A percentile compares a stretch with the other conserved stretches of the same genome.
Evolutionary conservation across 1,140 invertebrate genomes (phyloP).

Genomic region (Agrypnia vestita): DNA sequence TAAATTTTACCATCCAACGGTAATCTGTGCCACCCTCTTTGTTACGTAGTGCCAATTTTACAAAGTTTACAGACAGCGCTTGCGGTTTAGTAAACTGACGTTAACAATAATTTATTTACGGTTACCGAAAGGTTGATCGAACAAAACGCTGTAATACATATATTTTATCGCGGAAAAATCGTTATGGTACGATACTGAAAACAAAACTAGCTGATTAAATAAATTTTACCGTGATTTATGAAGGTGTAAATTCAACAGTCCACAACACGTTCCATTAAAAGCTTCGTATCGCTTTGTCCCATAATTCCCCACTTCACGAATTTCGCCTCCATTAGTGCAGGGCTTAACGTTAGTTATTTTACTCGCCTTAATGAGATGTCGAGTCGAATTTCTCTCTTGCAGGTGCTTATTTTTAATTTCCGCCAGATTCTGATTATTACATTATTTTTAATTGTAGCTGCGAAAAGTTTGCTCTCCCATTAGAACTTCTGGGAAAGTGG

Average conservation of each 20-base stretch:
- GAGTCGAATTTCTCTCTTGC: slow-evolving; percentile 16
- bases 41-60: background rate
- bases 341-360: slow-evolving; percentile 17
- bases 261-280: too few species aligned
- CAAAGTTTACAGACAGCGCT: slow-evolving; percentile 1
- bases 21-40: background rate
- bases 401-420: slow-evolving; percentile 52
- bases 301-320: slow-evolving; percentile 8
- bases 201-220: too few species aligned
- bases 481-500: slow-evolving; percentile 56
- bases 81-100: slow-evolving; percentile 3
- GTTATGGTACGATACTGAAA: too few species aligned
- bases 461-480: slow-evolving; percentile 57
- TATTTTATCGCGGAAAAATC: too few species aligned
- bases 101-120: background rate
- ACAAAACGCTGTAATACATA: too few species aligned
- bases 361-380: slow-evolving; percentile 46
- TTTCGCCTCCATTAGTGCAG: slow-evolving; percentile 12
- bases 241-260: too few species aligned
- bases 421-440: slow-evolving; percentile 58
- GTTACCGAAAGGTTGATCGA: too few species aligned
- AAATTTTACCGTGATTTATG: too few species aligned
- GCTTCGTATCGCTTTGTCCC: background rate
- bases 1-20: too few species aligned
- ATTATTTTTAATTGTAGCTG: slow-evolving; percentile 61